These are phyloP conservation scores for Apodemus speciosus DNA, from an alignment of 2,113 vertebrate genomes.

Conservation along the genomic window DNA sequence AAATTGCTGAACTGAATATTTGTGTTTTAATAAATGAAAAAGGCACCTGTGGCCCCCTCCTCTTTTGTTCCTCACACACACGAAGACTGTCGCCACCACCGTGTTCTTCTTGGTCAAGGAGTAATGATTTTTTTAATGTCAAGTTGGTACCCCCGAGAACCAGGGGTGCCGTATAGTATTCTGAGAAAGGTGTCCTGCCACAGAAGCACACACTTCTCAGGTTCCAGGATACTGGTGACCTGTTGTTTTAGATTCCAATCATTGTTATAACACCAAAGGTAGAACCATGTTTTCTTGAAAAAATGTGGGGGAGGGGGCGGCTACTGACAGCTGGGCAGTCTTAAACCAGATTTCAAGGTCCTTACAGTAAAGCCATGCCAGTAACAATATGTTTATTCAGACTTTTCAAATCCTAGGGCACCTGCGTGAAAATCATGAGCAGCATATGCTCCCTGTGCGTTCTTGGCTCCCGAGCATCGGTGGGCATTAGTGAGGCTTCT, in stretches of 20 bases:
- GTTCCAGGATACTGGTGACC: conserved; percentile 4
- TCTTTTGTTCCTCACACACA: not conserved
- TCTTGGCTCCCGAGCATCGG: conserved; percentile 12
- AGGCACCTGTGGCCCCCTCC: not conserved
- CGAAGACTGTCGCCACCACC: not conserved
- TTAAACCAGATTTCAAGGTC: conserved; percentile 40
- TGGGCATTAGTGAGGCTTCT: not conserved
- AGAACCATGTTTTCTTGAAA: conserved; percentile 58
- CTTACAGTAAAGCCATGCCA: conserved; percentile 42
- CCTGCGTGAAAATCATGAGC: conserved; percentile 25
- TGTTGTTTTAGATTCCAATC: conserved; percentile 59
- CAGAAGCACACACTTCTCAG: not conserved
- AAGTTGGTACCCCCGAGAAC: conserved; percentile 15
- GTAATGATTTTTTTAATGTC: not conserved
- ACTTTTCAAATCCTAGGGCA: conserved; percentile 54
- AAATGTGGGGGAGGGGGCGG: not conserved
- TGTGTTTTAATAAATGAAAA: not conserved
- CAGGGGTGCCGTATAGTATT: not conserved
- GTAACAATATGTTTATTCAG: conserved; percentile 58
- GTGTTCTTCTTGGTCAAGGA: not conserved
- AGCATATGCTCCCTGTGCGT: not conserved
- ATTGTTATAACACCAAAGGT: conserved; percentile 44
- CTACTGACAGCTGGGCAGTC: not conserved
- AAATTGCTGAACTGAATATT: conserved; percentile 33
- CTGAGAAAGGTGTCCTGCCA: conserved; percentile 43